phyloP scores from a whole-genome alignment of 2,113 vertebrate genomes.

The Lamprotornis superbus region DNA sequence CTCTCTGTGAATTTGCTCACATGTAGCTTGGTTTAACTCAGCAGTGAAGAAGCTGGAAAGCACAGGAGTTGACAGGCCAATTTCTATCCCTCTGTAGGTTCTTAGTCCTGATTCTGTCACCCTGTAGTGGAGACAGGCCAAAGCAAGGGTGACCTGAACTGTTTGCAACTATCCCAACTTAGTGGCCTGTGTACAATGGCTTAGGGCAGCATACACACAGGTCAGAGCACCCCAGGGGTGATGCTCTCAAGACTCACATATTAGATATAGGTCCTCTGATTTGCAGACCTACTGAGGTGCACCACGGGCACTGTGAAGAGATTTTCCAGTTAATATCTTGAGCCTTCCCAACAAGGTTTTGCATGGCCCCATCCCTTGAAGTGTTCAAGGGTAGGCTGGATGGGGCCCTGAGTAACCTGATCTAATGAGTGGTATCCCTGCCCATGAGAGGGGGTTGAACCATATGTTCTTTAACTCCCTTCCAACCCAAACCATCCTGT shows the following conservation, averaged over 20 bases:
- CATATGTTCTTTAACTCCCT: not conserved
- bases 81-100: not conserved
- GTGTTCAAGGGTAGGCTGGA: not conserved
- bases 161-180: not conserved
- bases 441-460: not conserved
- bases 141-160: not conserved
- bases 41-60: not conserved
- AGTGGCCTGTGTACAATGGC: not conserved
- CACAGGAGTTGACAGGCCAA: not conserved
- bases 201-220: not conserved
- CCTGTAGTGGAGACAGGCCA: not conserved
- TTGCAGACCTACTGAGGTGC: not conserved
- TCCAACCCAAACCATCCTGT: not conserved
- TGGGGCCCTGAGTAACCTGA: not conserved
- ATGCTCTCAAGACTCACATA: not conserved
- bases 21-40: not conserved
- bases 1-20: not conserved
- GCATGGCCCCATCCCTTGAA: not conserved
- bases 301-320: not conserved
- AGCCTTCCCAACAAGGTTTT: not conserved
- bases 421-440: not conserved
- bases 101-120: not conserved
- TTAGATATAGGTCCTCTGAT: not conserved
- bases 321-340: not conserved
- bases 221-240: not conserved